Conservation (phyloP, 2,797 vertebrate genomes). For the Vespertilio murinus region DNA sequence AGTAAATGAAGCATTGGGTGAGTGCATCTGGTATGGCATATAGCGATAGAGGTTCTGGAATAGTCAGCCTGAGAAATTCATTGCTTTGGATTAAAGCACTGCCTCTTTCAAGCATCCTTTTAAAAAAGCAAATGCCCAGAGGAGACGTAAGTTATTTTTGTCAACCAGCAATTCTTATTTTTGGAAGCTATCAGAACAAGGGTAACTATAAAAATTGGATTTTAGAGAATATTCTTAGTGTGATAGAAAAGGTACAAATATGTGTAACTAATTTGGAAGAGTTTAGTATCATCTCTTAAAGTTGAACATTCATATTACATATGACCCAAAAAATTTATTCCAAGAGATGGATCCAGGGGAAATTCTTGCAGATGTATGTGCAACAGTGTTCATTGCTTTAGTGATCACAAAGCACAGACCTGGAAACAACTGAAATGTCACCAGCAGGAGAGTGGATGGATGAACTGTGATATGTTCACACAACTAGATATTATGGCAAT, state of each 20-base stretch:
- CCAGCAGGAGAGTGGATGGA: not conserved
- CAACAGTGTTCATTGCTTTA: not conserved
- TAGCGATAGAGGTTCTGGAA: not conserved
- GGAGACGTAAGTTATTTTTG: not conserved
- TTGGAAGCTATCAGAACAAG: constrained; percentile 23
- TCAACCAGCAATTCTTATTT: constrained; percentile 19
- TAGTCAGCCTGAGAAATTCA: constrained; percentile 6
- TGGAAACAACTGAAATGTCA: not conserved
- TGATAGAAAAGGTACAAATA: constrained; percentile 16
- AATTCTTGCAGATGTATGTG: not conserved
- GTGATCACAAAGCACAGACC: not conserved
- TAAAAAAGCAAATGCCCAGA: constrained; percentile 34
- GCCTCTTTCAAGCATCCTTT: constrained; percentile 2
- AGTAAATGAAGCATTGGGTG: not conserved
- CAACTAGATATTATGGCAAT: not conserved
- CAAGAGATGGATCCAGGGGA: not conserved
- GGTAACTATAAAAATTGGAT: constrained; percentile 7
- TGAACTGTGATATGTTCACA: not conserved
- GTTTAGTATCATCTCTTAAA: constrained; percentile 22
- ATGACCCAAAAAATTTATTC: constrained; percentile 1
- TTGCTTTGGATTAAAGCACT: constrained; percentile 25
- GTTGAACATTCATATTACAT: not conserved
- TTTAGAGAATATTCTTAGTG: constrained; percentile 23
- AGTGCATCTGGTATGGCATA: not conserved
- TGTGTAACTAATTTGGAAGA: constrained; percentile 44